These are phyloP conservation scores for Rhinichthys osculus DNA, from an alignment of 2,797 vertebrate genomes.

Conservation along the genomic window DNA sequence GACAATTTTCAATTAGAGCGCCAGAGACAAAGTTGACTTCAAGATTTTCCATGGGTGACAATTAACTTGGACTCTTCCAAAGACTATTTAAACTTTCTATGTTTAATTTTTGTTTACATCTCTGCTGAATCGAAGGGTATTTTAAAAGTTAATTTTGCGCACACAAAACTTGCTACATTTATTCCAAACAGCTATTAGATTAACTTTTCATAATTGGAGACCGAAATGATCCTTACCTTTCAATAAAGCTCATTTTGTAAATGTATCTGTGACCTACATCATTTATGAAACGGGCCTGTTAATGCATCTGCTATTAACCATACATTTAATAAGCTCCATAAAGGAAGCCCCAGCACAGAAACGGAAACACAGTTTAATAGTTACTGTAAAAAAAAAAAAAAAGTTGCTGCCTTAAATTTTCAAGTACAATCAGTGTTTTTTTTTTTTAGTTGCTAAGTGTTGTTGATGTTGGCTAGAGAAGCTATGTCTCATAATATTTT, in stretches of 20 bases:
- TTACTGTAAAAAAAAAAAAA: too few relatives aligned
- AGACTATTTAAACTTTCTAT: too few relatives aligned
- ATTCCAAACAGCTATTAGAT: not conserved
- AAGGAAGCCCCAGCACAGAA: not conserved
- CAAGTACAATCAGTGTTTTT: not conserved
- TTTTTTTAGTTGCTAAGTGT: not conserved
- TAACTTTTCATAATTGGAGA: not conserved
- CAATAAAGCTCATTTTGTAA: not conserved
- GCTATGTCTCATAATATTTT: too few relatives aligned
- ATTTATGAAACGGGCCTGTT: not conserved
- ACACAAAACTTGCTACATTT: too few relatives aligned
- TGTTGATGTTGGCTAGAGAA: not conserved
- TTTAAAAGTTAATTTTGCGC: not conserved
- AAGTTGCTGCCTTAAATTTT: too few relatives aligned
- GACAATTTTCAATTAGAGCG: not conserved
- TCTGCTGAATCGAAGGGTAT: not conserved
- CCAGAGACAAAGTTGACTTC: not conserved
- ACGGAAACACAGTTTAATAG: not conserved
- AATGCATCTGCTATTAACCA: not conserved
- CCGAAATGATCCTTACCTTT: not conserved
- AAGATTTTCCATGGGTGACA: not conserved
- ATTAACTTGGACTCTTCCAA: too few relatives aligned
- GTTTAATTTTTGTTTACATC: not conserved
- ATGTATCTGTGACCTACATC: conserved; percentile 10
- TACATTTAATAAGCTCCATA: not conserved